Evolutionary conservation across 1,140 invertebrate genomes (phyloP).

Genomic region (Drosophila navojoa): DNA sequence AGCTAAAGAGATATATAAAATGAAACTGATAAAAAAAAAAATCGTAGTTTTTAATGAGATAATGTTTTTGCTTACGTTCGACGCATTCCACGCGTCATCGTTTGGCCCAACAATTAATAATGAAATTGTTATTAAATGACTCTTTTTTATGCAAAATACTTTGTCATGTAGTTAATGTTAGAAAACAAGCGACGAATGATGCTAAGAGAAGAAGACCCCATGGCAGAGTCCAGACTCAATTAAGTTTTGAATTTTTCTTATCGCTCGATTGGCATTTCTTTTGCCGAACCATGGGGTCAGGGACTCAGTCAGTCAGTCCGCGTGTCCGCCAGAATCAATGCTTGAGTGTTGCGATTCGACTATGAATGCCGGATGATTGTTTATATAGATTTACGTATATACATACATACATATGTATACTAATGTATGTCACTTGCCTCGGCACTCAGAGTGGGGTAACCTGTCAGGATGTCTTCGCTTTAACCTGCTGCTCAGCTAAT

Average conservation of each 20-base stretch:
- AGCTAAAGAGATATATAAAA: neutral
- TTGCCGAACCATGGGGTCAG: constrained; percentile 1
- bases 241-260: constrained; percentile 8
- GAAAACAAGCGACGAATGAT: neutral
- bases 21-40: constrained; percentile 15
- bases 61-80: constrained; percentile 7
- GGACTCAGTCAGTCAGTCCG: neutral
- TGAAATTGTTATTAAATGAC: constrained; percentile 47
- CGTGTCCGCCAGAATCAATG: neutral
- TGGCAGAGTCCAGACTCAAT: neutral
- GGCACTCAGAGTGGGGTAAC: constrained; percentile 22
- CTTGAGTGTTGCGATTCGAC: neutral
- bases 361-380: neutral
- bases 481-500: constrained; percentile 31
- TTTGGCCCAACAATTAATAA: constrained; percentile 40
- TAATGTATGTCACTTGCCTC: no score
- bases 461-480: constrained; percentile 13
- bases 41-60: constrained; percentile 13
- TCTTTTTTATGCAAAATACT: constrained; percentile 9
- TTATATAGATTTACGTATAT: no score
- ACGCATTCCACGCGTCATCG: constrained; percentile 40
- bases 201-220: neutral
- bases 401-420: neutral
- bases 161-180: constrained; percentile 21
- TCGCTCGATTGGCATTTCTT: constrained; percentile 3